Base-by-base conservation (phyloP, 2,797 vertebrate genomes). In the Thaleichthys pacificus region DNA sequence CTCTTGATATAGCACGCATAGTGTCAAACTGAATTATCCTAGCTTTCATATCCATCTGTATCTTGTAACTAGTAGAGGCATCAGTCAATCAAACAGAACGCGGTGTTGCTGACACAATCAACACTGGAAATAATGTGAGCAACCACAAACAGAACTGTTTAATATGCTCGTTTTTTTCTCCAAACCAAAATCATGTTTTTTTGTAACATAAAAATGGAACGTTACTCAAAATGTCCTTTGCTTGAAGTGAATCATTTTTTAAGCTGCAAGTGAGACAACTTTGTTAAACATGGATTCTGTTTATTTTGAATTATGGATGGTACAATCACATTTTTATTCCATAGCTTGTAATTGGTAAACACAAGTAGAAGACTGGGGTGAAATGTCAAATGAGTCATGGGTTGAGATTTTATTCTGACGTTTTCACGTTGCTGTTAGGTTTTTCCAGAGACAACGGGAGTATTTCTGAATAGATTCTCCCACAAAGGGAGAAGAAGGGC, bases 1-100 rank as follows among this genome's bases (percentile, higher is more conserved):
- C 89, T 91, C 90, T 89, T 89, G 70, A 86, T 89, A 90, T 88
- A 89, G 90, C 90, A 93, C 90, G 91, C 86, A 88, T 91, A 90
- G 85, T 90, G 89, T 92, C 89, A 69, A 89, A 84, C 85, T 87
- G 84, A 91, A 91, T 89, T 81, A 91, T 89, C 82, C 86, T 89
- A 91, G 86, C 90, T 89, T 89, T 89, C 81, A 81, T 81, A 84
- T 78, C 86, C 91, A 91, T 91, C 80, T 86, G 90, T 92, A 89
- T 88, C 89, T 91, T 90, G 91, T 93, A 89, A 86, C 89, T 87
- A 87, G 86, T 92, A 89, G 87, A 88, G 47, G 78, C 80, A 86
- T 84, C 80, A 77, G 86, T 84, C 80, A 82, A 84, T 86, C 83
- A 84, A 85, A 84, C 79, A 73, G 80, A 85, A 87, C 72, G 78